Conservation (phyloP, 64 coral and sea anemone genomes). For the Platygyra sinensis region DNA sequence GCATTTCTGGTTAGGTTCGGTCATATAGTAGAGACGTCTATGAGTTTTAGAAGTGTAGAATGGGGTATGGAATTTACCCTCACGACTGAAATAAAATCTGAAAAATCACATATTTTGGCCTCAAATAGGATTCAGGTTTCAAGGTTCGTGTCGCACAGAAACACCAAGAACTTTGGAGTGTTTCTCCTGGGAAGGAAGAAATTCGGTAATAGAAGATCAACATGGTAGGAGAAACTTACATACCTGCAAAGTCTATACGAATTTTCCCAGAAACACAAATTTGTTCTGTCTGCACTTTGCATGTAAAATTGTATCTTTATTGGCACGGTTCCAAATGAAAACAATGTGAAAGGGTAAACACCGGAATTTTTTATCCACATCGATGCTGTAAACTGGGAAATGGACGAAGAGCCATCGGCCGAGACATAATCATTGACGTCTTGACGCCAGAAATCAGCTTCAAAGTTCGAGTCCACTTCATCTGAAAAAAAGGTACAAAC, state of each 20-base stretch:
- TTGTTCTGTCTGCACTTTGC: not conserved
- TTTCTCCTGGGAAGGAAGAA: too few relatives aligned
- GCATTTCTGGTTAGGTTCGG: too few relatives aligned
- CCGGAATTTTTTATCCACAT: conserved; percentile 33
- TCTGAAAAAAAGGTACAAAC: not conserved
- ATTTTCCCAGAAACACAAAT: not conserved
- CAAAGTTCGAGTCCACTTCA: not conserved
- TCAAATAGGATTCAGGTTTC: too few relatives aligned
- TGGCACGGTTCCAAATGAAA: not conserved
- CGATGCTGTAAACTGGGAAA: not conserved
- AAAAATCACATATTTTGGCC: too few relatives aligned
- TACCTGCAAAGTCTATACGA: not conserved
- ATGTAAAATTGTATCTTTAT: not conserved
- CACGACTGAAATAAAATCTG: too few relatives aligned
- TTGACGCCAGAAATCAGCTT: not conserved
- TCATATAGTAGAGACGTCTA: too few relatives aligned
- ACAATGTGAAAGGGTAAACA: not conserved
- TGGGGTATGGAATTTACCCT: too few relatives aligned
- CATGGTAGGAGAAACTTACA: not conserved
- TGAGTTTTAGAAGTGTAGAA: too few relatives aligned
- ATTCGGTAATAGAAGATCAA: too few relatives aligned
- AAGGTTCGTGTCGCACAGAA: too few relatives aligned
- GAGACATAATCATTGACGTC: not conserved
- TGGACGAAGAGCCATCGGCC: not conserved
- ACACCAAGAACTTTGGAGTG: too few relatives aligned